phyloP scores from a whole-genome alignment of 2,888 invertebrate genomes.

The Pseudococcus viburni region DNA sequence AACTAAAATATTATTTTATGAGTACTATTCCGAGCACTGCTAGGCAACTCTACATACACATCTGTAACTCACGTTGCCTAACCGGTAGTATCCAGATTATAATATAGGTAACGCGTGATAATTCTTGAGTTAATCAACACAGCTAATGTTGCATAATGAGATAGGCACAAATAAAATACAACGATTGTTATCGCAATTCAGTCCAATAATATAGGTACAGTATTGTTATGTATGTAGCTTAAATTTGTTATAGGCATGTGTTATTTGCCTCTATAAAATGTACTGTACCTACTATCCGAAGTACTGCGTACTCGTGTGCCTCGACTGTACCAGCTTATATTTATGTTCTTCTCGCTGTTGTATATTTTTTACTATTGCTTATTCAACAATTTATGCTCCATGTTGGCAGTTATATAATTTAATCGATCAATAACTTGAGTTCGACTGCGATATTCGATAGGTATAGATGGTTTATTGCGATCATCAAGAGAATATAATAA shows the following conservation, averaged over 20 bases:
- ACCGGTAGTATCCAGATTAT: not conserved
- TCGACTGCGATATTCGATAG: not conserved
- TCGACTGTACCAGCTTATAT: not conserved
- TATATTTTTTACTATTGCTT: not conserved
- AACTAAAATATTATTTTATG: too few relatives aligned
- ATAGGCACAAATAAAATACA: slow-evolving; percentile 51
- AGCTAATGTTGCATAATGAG: slow-evolving; percentile 48
- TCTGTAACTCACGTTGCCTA: not conserved
- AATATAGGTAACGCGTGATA: not conserved
- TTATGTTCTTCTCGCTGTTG: not conserved
- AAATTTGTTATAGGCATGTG: slow-evolving; percentile 52
- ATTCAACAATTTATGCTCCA: not conserved
- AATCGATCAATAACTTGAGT: not conserved
- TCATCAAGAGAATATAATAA: not conserved
- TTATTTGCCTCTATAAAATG: slow-evolving; percentile 3
- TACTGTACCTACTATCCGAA: not conserved
- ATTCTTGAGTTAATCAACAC: slow-evolving; percentile 50
- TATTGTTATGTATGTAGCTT: slow-evolving; percentile 30
- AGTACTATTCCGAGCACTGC: too few relatives aligned
- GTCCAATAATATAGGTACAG: slow-evolving; percentile 38
- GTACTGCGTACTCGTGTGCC: too few relatives aligned
- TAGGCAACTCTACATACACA: not conserved
- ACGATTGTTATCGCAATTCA: slow-evolving; percentile 61
- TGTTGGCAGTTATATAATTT: not conserved
- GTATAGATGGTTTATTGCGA: not conserved